Evolutionary conservation across 2,797 vertebrate genomes (phyloP).

Genomic region (Tapirus indicus): DNA sequence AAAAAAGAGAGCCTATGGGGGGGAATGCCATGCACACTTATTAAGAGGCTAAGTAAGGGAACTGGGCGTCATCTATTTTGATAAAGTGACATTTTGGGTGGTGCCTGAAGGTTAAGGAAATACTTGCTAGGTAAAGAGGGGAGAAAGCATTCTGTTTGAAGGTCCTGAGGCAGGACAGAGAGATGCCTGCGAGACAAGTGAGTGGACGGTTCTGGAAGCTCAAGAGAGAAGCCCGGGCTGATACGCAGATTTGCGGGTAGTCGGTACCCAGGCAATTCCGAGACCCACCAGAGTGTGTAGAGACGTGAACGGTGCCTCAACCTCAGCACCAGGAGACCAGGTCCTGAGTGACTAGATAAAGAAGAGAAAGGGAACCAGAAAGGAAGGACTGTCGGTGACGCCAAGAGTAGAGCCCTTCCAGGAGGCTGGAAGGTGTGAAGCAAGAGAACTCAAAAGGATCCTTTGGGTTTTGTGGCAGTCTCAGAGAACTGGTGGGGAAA

Average conservation of each 20-base stretch:
- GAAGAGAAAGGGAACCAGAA: background rate
- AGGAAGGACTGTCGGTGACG: background rate
- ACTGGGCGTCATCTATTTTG: background rate
- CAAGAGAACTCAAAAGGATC: background rate
- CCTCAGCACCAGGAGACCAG: background rate
- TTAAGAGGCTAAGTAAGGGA: background rate
- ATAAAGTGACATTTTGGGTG: background rate
- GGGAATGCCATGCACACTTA: background rate
- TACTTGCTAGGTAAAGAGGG: background rate
- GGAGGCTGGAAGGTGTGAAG: background rate
- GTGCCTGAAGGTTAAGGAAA: background rate
- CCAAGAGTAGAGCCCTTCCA: background rate
- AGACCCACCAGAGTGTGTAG: background rate
- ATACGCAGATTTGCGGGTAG: background rate
- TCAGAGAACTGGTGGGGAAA: background rate
- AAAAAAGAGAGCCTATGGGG: background rate
- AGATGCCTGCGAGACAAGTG: background rate
- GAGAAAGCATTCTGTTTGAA: background rate
- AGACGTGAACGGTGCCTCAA: accelerated
- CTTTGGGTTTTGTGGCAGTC: background rate
- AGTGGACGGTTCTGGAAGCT: background rate
- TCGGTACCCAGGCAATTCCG: accelerated
- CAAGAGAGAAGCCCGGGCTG: background rate
- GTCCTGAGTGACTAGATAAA: background rate
- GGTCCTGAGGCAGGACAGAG: background rate